These are phyloP conservation scores for Chrysodeixis includens DNA, from an alignment of 2,888 invertebrate genomes.

Conservation along the genomic window DNA sequence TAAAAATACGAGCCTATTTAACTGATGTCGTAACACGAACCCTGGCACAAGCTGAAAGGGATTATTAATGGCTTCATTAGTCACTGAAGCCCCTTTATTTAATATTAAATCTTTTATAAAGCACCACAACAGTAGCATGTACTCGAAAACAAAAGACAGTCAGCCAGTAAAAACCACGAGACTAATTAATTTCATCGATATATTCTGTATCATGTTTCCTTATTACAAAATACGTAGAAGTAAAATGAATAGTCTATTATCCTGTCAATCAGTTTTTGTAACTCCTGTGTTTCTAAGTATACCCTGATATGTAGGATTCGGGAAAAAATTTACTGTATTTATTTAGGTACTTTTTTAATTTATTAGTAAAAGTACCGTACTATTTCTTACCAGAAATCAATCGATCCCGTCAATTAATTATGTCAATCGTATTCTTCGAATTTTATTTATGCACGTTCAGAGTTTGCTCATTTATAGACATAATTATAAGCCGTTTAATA, in stretches of 20 bases:
- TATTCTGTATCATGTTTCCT: too few relatives aligned
- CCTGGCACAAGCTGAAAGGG: background rate
- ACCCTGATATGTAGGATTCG: background rate
- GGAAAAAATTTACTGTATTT: background rate
- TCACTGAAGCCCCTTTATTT: background rate
- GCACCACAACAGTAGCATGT: background rate
- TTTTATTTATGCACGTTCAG: background rate
- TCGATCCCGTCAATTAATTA: background rate
- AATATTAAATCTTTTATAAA: background rate
- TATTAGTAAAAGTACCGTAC: background rate
- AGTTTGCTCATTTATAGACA: background rate
- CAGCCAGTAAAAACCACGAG: background rate
- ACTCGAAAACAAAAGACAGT: background rate
- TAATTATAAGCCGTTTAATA: background rate
- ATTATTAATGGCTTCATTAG: slow-evolving; percentile 7
- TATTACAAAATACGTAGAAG: too few relatives aligned
- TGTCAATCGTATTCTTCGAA: background rate
- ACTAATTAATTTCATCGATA: background rate
- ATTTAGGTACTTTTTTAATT: background rate
- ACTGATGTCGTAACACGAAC: slow-evolving; percentile 1
- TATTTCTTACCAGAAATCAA: background rate
- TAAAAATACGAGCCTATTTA: background rate
- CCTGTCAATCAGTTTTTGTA: too few relatives aligned
- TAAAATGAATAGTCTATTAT: too few relatives aligned
- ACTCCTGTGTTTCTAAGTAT: too few relatives aligned